phyloP scores from a whole-genome alignment of 2,113 vertebrate species.

The Brachypodius melanocephalos region DNA sequence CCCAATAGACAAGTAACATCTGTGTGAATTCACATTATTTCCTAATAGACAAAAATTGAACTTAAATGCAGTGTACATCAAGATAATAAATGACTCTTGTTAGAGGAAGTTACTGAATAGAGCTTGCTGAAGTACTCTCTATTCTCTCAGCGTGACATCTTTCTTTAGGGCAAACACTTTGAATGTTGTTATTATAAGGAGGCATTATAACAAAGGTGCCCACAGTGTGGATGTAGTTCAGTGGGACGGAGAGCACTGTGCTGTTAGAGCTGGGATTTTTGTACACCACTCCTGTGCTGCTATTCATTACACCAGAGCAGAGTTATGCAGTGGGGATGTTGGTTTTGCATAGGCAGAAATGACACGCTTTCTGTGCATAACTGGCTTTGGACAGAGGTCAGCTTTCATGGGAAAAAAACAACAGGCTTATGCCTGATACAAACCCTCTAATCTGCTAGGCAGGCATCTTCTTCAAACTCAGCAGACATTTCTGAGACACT shows the following conservation, averaged over 20 bases:
- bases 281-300: not conserved
- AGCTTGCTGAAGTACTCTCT: slow-evolving; percentile 22
- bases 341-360: not conserved
- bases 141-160: slow-evolving; percentile 47
- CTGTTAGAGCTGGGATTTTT: not conserved
- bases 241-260: not conserved
- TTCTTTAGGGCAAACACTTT: slow-evolving; percentile 42
- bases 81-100: slow-evolving; percentile 60
- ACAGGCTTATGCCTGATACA: not conserved
- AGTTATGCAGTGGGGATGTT: not conserved
- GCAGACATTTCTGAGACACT: not conserved
- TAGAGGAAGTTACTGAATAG: slow-evolving; percentile 55
- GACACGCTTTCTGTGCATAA: not conserved
- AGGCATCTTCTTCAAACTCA: slow-evolving; percentile 1
- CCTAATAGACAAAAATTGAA: slow-evolving; percentile 57
- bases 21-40: slow-evolving; percentile 66
- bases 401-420: not conserved
- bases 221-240: not conserved
- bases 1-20: slow-evolving; percentile 53
- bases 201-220: slow-evolving; percentile 22
- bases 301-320: not conserved
- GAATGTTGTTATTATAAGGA: slow-evolving; percentile 47
- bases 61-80: slow-evolving; percentile 55
- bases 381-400: not conserved
- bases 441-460: not conserved